These are phyloP conservation scores for Agapornis canus DNA, from an alignment of 2,797 vertebrate genomes.

Conservation along the genomic window DNA sequence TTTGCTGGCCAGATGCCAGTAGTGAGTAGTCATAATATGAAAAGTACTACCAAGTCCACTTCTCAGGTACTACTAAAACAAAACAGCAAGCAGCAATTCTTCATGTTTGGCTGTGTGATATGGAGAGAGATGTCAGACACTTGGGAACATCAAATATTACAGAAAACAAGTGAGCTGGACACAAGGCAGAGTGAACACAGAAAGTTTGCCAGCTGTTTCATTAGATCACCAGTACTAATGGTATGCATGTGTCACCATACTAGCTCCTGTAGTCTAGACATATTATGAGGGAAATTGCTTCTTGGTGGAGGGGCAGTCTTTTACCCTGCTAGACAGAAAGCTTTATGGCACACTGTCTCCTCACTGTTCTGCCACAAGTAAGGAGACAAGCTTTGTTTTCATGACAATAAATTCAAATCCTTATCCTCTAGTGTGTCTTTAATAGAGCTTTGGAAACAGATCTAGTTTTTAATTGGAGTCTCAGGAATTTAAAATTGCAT, in stretches of 20 bases:
- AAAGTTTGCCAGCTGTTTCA: slow-evolving; percentile 29
- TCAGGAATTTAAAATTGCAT: slow-evolving; percentile 43
- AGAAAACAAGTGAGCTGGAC: neutral
- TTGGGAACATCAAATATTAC: neutral
- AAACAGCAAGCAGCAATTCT: neutral
- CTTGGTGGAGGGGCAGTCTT: neutral
- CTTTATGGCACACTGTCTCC: neutral
- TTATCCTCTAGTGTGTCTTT: neutral
- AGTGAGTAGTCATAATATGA: neutral
- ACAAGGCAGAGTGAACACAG: neutral
- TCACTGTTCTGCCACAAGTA: neutral
- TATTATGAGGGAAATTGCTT: neutral
- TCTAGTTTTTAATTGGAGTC: slow-evolving; percentile 40
- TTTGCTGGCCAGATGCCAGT: neutral
- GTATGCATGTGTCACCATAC: neutral
- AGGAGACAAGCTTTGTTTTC: slow-evolving; percentile 8
- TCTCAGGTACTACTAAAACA: neutral
- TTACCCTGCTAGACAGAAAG: neutral
- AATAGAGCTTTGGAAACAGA: slow-evolving; percentile 30
- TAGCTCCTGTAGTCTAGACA: slow-evolving; percentile 20
- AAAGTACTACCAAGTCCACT: neutral
- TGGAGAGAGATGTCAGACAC: neutral
- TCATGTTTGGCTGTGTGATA: neutral
- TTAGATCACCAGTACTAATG: neutral
- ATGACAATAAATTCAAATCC: slow-evolving; percentile 39